Percentiles rank a stretch among this genome's conserved stretches.
These are phyloP conservation scores for Halichoerus grypus DNA, from an alignment of 2,113 vertebrate genomes.

Conservation along the genomic window DNA sequence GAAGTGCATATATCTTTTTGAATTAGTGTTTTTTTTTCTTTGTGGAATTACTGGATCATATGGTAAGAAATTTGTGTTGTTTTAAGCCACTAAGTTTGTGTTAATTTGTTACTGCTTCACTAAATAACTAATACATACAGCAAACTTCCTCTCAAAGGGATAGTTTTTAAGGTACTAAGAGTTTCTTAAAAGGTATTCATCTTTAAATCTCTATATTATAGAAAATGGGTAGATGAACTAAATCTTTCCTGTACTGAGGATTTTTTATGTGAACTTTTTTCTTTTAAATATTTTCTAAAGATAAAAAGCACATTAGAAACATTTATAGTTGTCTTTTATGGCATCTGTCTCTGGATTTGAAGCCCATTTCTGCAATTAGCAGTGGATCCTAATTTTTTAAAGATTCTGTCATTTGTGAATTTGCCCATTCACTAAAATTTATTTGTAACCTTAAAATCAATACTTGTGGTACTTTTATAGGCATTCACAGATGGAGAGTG, in stretches of 20 bases:
- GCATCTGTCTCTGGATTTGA: background rate
- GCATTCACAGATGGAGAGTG: background rate
- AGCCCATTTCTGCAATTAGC: background rate
- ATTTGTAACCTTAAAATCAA: background rate
- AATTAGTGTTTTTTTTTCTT: background rate
- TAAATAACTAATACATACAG: background rate
- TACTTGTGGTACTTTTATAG: background rate
- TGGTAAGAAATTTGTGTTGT: background rate
- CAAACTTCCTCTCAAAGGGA: background rate
- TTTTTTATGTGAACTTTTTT: background rate
- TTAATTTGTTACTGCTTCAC: background rate
- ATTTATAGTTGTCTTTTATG: background rate
- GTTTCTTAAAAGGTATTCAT: background rate
- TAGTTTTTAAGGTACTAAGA: background rate
- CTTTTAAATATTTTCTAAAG: background rate
- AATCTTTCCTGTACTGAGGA: background rate
- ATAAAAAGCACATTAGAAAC: background rate
- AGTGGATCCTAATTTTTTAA: background rate
- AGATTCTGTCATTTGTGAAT: background rate
- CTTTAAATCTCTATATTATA: background rate
- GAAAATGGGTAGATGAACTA: background rate
- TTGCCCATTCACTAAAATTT: background rate
- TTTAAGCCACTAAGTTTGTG: background rate
- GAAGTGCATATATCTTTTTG: background rate
- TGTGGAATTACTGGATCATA: background rate